Conservation (phyloP, 2,888 invertebrate genomes). For the Plagiodera versicolora region DNA sequence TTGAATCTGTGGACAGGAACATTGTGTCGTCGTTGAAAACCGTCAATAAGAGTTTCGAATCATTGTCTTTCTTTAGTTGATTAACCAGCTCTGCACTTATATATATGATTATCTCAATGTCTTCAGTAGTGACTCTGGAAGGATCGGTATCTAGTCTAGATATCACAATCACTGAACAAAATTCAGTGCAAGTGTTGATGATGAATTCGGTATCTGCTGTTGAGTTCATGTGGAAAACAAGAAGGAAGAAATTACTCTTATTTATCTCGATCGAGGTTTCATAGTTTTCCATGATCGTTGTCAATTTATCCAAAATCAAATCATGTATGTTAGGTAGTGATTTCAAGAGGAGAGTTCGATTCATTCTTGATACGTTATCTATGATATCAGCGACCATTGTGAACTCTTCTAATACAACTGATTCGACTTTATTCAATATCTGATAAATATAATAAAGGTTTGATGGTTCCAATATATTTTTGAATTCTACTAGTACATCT, state of each 20-base stretch:
- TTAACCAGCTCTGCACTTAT: slow-evolving; percentile 9
- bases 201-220: neutral
- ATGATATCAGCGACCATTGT: slow-evolving; percentile 44
- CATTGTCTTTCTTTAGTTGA: slow-evolving; percentile 6
- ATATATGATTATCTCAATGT: neutral
- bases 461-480: slow-evolving; percentile 25
- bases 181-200: neutral
- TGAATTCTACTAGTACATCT: slow-evolving; percentile 13
- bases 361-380: slow-evolving; percentile 56
- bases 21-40: slow-evolving; percentile 20
- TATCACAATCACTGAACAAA: neutral
- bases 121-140: neutral
- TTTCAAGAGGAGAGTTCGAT: slow-evolving; percentile 6
- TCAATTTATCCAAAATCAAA: slow-evolving; percentile 11
- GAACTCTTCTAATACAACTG: slow-evolving; percentile 34
- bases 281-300: slow-evolving; percentile 7
- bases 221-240: neutral
- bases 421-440: slow-evolving; percentile 20
- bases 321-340: slow-evolving; percentile 10
- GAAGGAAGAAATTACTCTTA: slow-evolving; percentile 1
- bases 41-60: slow-evolving; percentile 13
- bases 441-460: slow-evolving; percentile 34
- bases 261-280: neutral
- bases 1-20: slow-evolving; percentile 8
- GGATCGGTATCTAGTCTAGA: neutral